Evolutionary conservation across 1,140 invertebrate genomes (phyloP), one percentile per base, ranked within the genome.

Genomic region (Habropoda laboriosa): DNA sequence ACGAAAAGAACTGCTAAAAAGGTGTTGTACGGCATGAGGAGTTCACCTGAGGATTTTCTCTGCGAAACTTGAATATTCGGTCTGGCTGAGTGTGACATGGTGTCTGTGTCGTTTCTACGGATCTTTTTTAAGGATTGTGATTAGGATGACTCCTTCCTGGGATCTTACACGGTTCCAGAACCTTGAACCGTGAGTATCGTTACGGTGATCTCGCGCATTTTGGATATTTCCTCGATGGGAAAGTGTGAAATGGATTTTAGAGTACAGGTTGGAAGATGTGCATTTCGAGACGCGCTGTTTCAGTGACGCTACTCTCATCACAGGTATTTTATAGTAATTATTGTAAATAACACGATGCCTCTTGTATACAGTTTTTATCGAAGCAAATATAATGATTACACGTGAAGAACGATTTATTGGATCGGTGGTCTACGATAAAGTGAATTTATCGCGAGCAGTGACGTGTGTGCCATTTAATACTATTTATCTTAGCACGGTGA

Each of bases 31-130:
- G 87, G 87, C 6, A 81, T 89, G 79, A 86, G 74, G 49, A 83
- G 82, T 35, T 83, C 83, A n/a, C 87, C 87, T 3, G 87, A 89
- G 47, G 86, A 89, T 32, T 89, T 88, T 24, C 63, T 82, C 27
- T 75, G 67, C 24, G 85, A 89, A 53, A 85, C 86, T 51, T 89
- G 87, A 89, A 53, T 76, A 4, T 2, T 4, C 10, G 5, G 18
- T 6, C 18, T 18, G 1, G 18, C 13, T 49, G 55, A 5, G n/a
- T n/a, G 40, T 6, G 27, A 55, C 35, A 30, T n/a, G 38, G 1
- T 24, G 6, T 16, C n/a, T 7, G 18, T 24, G 32, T 47, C 30
- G 16, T 27, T 21, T 16, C 10, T 38, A 12, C 5, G 18, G 13
- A 3, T 30, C 24, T 8, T 40, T n/a, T 18, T 8, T 16, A 10